A percentile compares a stretch with the other conserved stretches of the same genome.
Conservation (phyloP, 2,113 vertebrate genomes). For the Periophthalmus modestus region DNA sequence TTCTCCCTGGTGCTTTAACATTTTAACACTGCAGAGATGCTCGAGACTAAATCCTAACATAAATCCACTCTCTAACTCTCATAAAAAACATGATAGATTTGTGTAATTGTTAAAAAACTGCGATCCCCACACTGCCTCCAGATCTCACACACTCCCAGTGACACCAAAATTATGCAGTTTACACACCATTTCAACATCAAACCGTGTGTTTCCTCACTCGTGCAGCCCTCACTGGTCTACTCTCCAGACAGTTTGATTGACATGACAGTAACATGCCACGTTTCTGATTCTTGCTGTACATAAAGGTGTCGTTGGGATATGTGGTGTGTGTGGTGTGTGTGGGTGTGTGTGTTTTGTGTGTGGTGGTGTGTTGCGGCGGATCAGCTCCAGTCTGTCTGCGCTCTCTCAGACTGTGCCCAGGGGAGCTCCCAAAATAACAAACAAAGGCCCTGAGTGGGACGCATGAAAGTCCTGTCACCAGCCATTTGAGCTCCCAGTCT, state of each 20-base stretch:
- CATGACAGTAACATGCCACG: conserved; percentile 44
- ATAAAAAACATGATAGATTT: background rate
- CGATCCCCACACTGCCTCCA: background rate
- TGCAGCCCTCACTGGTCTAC: conserved; percentile 22
- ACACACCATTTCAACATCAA: background rate
- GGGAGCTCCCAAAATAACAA: conserved; percentile 78
- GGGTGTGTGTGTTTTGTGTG: too few species aligned
- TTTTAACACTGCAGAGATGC: too few species aligned
- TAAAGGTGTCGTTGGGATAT: conserved; percentile 35
- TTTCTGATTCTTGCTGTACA: conserved; percentile 15
- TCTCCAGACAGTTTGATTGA: conserved; percentile 42
- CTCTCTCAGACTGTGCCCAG: conserved; percentile 66
- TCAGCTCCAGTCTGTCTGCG: conserved; percentile 66
- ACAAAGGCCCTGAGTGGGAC: conserved; percentile 73
- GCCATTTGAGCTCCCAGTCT: conserved; percentile 63
- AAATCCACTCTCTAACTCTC: background rate
- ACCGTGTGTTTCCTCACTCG: conserved; percentile 6
- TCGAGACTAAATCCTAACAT: too few species aligned
- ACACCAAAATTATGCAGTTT: background rate
- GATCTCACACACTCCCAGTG: background rate
- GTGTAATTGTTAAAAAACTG: background rate
- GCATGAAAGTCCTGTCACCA: conserved; percentile 74
- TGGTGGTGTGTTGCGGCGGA: conserved; percentile 33
- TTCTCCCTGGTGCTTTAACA: too few species aligned
- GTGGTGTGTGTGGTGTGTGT: too few species aligned